phyloP scores from a whole-genome alignment of 2,888 invertebrate genomes.

The Synanthedon tipuliformis region DNA sequence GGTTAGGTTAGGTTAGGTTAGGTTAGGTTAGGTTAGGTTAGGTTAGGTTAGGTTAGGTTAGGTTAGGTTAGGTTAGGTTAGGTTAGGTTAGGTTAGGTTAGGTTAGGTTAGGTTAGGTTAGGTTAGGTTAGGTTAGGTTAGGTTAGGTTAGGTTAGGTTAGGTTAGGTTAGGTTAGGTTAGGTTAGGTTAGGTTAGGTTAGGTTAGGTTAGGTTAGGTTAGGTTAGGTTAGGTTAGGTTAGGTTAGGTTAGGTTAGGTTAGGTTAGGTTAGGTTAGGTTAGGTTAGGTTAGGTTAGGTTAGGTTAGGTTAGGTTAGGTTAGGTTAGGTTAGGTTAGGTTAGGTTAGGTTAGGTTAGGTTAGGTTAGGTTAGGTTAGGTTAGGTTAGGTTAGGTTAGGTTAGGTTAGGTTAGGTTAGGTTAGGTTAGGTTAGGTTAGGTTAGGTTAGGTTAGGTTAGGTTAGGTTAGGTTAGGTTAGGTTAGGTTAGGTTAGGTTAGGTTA shows the following conservation, averaged over 20 bases:
- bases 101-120: neutral
- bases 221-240: neutral
- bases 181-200: neutral
- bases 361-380: neutral
- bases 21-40: slow-evolving; percentile 5
- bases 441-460: neutral
- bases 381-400: neutral
- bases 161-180: neutral
- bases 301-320: neutral
- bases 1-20: slow-evolving; percentile 6
- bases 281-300: neutral
- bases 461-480: neutral
- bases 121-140: neutral
- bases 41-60: slow-evolving; percentile 6
- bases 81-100: neutral
- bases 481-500: neutral
- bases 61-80: slow-evolving; percentile 1
- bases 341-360: neutral
- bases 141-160: neutral
- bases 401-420: neutral
- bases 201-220: neutral
- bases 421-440: neutral
- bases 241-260: neutral
- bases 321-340: neutral
- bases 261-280: neutral